Evolutionary conservation across 2,113 vertebrate genomes (phyloP).

Genomic region (Colinus virginianus): DNA sequence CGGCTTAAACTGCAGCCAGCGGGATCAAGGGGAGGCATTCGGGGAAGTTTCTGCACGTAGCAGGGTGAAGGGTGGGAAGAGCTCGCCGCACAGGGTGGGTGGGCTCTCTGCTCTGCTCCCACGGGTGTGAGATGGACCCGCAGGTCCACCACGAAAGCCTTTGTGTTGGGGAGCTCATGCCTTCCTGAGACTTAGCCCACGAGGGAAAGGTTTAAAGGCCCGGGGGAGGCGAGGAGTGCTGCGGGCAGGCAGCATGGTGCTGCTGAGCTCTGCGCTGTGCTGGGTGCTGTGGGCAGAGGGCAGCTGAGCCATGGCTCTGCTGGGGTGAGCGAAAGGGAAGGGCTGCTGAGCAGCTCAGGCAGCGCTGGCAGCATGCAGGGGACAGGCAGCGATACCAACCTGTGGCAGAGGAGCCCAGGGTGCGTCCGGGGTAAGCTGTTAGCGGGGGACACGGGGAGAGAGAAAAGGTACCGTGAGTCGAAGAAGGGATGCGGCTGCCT

Average conservation of each 20-base stretch:
- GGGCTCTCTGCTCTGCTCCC: not conserved
- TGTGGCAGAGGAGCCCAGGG: conserved; percentile 90
- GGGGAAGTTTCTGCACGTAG: not conserved
- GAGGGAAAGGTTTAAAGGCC: not conserved
- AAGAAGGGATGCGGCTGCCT: not conserved
- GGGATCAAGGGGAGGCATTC: not conserved
- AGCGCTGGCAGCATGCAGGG: conserved; percentile 82
- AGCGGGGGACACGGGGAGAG: conserved; percentile 78
- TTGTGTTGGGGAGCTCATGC: not conserved
- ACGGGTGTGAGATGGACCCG: rapidly evolving
- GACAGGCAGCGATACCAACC: conserved; percentile 86
- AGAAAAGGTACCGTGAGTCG: conserved; percentile 74
- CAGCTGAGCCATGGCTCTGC: not conserved
- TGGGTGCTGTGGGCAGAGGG: not conserved
- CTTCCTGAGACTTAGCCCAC: not conserved
- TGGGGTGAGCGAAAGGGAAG: not conserved
- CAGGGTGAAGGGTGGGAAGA: not conserved
- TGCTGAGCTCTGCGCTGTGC: not conserved
- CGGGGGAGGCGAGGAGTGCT: not conserved
- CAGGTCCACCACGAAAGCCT: not conserved
- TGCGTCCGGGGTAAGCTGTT: conserved; percentile 94
- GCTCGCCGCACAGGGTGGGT: not conserved
- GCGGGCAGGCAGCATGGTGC: not conserved
- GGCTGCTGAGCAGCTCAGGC: conserved; percentile 54
- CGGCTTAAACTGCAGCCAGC: not conserved